Evolutionary conservation across 2,888 invertebrate genomes (phyloP), one percentile per base, ranked within the genome.

Genomic region (Nemotelus pantherinus): DNA sequence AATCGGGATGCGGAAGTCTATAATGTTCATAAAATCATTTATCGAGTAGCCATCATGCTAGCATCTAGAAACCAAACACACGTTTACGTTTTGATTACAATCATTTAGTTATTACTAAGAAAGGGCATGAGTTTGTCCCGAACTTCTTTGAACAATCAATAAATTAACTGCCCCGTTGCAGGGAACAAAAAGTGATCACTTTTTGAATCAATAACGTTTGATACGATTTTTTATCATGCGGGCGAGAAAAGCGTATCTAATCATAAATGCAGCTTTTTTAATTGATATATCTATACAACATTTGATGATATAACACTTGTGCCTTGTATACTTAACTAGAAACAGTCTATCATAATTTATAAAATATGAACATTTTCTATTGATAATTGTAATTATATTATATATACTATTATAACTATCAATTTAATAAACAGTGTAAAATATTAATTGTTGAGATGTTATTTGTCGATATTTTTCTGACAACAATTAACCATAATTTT

Each of bases 301-400:
- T 10, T 72, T 72, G 25, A 72, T 3, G 50, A 47, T 58, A 41
- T 41, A 75, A 74, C 55, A 47, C 39, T 75, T 79, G 79, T 79
- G 79, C 79, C 79, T 79, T 79, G 76, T 77, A 77, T 77, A 79
- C 79, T 79, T 79, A 79, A 79, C 47, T 79, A 79, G 76, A 25
- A 64, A 50, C 57, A 70, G 48, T 63, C 67, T 60, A 72, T 76
- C 57, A 76, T 77, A 77, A 79, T 76, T 75, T 75, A 76, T 77
- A 77, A 75, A 64, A 53, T 71, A 72, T 58, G 41, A 44, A 47
- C 76, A 45, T 48, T 77, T 68, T 74, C 75, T 77, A 77, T 70
- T 77, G 71, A 70, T 70, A 55, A 67, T 67, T 76, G 67, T 76
- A 70, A 78, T 78, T 75, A 58, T 75, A 74, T 78, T 58, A 78